Percentiles rank a stretch among this genome's conserved stretches.
Evolutionary conservation across 2,888 invertebrate species (phyloP).

Genomic region (Harpalus rubripes): DNA sequence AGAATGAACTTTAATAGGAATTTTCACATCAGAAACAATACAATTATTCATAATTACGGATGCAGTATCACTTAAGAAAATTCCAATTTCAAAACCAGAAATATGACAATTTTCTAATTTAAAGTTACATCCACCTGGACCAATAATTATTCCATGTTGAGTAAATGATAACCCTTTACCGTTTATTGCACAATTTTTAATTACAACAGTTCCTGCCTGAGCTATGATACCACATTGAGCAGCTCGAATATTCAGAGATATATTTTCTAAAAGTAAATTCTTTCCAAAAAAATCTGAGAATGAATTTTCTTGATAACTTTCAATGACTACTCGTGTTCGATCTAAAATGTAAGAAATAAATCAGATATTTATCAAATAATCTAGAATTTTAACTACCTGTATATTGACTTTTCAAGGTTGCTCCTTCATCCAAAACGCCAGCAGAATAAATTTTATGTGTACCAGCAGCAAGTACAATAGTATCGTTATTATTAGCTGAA

Average conservation of each 20-base stretch:
- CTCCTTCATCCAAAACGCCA: conserved; percentile 79
- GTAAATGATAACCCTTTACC: conserved; percentile 79
- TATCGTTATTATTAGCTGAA: conserved; percentile 76
- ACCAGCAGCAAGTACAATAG: conserved; percentile 78
- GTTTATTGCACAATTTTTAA: conserved; percentile 79
- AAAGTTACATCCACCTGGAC: conserved; percentile 76
- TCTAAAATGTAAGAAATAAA: conserved; percentile 51
- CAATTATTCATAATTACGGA: conserved; percentile 19
- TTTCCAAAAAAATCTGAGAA: conserved; percentile 79
- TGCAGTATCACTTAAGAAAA: conserved; percentile 20
- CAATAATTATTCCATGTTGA: conserved; percentile 80
- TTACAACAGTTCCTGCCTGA: conserved; percentile 77
- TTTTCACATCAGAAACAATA: conserved; percentile 28
- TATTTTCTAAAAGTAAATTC: conserved; percentile 78
- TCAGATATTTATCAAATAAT: neutral
- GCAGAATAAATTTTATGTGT: conserved; percentile 78
- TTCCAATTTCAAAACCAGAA: conserved; percentile 75
- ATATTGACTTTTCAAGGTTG: conserved; percentile 73
- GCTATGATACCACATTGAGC: conserved; percentile 79
- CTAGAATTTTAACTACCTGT: conserved; percentile 4
- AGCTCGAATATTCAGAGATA: conserved; percentile 79
- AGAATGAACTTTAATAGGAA: conserved; percentile 14
- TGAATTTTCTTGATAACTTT: conserved; percentile 78
- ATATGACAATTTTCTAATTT: conserved; percentile 78
- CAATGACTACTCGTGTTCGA: conserved; percentile 72